Evolutionary conservation across 2,888 invertebrate genomes (phyloP).

Genomic region (Morpho deidamia): DNA sequence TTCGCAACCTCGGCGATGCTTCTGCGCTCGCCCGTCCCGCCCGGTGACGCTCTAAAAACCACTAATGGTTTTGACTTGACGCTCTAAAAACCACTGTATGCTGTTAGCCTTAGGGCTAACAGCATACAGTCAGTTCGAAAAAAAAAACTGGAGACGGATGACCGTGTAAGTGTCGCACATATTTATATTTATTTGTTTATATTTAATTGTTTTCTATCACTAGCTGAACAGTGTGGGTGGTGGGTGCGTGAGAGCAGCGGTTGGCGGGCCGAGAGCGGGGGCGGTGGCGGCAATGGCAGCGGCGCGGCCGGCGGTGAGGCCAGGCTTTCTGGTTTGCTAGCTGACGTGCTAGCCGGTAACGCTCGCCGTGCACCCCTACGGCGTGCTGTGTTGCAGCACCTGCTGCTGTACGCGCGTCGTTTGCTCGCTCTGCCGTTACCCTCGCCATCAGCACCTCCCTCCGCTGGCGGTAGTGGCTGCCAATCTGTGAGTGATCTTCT

Average conservation of each 20-base stretch:
- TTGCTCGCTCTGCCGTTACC: conserved; percentile 75
- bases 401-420: conserved; percentile 82
- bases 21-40: too few relatives aligned
- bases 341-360: conserved; percentile 79
- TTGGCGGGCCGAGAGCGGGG: conserved; percentile 58
- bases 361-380: conserved; percentile 80
- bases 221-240: conserved; percentile 54
- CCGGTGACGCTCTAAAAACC: too few relatives aligned
- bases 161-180: too few relatives aligned
- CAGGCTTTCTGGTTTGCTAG: conserved; percentile 81
- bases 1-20: too few relatives aligned
- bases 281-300: conserved; percentile 60
- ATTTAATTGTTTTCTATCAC: neutral
- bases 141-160: too few relatives aligned
- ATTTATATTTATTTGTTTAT: too few relatives aligned
- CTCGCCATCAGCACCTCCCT: conserved; percentile 20
- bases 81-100: too few relatives aligned
- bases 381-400: conserved; percentile 83
- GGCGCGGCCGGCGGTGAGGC: conserved; percentile 78
- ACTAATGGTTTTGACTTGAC: too few relatives aligned
- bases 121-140: too few relatives aligned
- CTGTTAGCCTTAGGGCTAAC: too few relatives aligned
- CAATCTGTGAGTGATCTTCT: neutral
- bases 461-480: conserved; percentile 12
- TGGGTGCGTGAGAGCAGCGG: conserved; percentile 43